phyloP scores from a whole-genome alignment of 2,888 invertebrate species.

The Homarus gammarus region DNA sequence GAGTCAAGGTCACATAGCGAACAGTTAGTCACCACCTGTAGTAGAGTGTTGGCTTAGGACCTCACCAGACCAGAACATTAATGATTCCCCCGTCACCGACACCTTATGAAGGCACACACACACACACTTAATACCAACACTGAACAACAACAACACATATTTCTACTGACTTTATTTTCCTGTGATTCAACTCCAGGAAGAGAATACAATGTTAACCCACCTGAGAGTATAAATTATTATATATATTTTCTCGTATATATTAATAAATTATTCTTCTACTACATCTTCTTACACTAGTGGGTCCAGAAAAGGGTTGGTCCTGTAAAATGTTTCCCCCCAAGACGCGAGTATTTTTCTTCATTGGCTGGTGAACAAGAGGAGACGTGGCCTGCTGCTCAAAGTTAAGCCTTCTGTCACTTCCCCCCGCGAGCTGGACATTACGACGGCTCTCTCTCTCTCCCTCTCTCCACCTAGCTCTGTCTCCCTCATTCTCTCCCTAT shows the following conservation, averaged over 20 bases:
- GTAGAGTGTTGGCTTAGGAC: too few species aligned
- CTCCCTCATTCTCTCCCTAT: background rate
- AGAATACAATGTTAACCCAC: too few species aligned
- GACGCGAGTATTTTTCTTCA: constrained; percentile 9
- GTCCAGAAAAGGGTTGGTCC: background rate
- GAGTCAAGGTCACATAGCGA: too few species aligned
- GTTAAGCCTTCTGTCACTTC: background rate
- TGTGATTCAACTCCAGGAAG: too few species aligned
- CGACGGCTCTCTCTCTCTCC: background rate
- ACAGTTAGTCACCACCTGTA: too few species aligned
- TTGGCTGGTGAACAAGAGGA: constrained; percentile 1
- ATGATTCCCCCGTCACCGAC: too few species aligned
- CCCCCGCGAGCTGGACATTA: background rate
- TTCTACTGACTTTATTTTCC: too few species aligned
- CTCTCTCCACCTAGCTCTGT: background rate
- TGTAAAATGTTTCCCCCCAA: background rate
- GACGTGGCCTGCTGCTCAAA: constrained; percentile 3
- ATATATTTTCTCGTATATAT: background rate
- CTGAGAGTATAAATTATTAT: background rate
- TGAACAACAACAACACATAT: too few species aligned
- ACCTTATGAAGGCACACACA: too few species aligned
- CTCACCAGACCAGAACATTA: too few species aligned
- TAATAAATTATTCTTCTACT: background rate
- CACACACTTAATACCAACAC: too few species aligned
- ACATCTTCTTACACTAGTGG: background rate